A percentile compares a stretch with the other conserved stretches of the same genome.
Conservation (phyloP, 2,888 invertebrate species). For the Ephialtes manifestator region DNA sequence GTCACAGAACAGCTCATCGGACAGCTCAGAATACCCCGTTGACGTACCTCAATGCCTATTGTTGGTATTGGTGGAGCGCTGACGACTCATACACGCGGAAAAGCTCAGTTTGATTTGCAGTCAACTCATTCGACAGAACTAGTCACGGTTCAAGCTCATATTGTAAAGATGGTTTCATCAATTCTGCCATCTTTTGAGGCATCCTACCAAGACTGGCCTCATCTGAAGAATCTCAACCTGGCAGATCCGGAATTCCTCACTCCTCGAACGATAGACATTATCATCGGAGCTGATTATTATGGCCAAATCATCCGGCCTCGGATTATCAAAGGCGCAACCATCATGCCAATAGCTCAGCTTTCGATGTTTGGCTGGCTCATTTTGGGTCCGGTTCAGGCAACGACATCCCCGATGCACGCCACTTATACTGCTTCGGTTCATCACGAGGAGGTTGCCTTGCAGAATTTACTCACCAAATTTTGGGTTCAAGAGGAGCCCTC, state of each 20-base stretch:
- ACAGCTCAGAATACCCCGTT: constrained; percentile 6
- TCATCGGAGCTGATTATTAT: constrained; percentile 64
- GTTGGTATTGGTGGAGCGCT: constrained; percentile 33
- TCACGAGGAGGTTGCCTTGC: no score
- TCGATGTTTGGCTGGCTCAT: no score
- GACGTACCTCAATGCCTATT: constrained; percentile 12
- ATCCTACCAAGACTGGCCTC: constrained; percentile 40
- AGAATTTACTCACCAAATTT: no score
- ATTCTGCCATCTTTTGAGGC: constrained; percentile 52
- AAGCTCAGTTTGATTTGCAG: constrained; percentile 12
- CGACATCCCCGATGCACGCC: no score
- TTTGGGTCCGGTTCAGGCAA: no score
- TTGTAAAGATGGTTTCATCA: constrained; percentile 44
- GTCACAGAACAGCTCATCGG: constrained; percentile 41
- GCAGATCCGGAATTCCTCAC: constrained; percentile 65
- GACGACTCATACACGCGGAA: constrained; percentile 33
- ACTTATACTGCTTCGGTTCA: no score
- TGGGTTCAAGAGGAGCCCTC: no score
- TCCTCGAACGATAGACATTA: constrained; percentile 57
- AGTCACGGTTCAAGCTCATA: constrained; percentile 41
- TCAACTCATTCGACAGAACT: background rate
- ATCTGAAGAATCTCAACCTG: constrained; percentile 42
- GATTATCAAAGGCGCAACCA: constrained; percentile 37
- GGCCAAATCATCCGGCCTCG: constrained; percentile 46
- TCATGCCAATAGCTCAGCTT: constrained; percentile 42